Evolutionary conservation across 2,797 vertebrate species (phyloP).

Genomic region (Potorous gilbertii): DNA sequence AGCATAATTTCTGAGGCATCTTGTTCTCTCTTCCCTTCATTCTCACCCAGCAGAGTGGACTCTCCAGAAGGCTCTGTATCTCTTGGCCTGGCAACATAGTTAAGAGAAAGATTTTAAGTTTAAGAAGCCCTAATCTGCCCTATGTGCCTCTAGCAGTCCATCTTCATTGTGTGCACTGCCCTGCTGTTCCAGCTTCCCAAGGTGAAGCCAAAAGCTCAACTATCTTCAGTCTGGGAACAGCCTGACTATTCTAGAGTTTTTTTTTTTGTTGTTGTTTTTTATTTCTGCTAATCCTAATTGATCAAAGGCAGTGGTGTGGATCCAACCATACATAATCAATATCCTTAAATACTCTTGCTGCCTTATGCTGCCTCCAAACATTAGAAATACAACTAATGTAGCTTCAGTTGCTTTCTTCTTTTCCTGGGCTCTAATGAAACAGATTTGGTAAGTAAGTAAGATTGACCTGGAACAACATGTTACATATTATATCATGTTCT

Average conservation of each 20-base stretch:
- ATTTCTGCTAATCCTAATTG: not conserved
- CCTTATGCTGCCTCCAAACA: not conserved
- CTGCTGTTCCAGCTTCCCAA: not conserved
- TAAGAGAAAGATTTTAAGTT: not conserved
- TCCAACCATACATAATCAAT: not conserved
- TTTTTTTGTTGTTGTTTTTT: not conserved
- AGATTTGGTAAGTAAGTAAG: not conserved
- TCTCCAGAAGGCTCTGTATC: not conserved
- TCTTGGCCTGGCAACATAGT: not conserved
- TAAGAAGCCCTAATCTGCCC: not conserved
- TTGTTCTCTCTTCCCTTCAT: not conserved
- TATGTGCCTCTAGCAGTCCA: not conserved
- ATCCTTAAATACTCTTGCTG: not conserved
- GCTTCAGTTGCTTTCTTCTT: not conserved
- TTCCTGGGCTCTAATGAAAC: not conserved
- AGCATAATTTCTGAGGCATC: not conserved
- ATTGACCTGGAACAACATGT: not conserved
- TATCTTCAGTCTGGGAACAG: not conserved
- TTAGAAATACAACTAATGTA: not conserved
- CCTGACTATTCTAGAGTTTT: not conserved
- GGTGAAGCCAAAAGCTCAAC: not conserved
- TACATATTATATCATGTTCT: not conserved
- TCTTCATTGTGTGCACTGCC: not conserved
- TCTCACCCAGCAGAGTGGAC: not conserved
- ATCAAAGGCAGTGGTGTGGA: not conserved